A percentile compares a stretch with the other conserved stretches of the same genome.
Evolutionary conservation across 2,797 vertebrate genomes (phyloP).

Genomic region (Merluccius polli): DNA sequence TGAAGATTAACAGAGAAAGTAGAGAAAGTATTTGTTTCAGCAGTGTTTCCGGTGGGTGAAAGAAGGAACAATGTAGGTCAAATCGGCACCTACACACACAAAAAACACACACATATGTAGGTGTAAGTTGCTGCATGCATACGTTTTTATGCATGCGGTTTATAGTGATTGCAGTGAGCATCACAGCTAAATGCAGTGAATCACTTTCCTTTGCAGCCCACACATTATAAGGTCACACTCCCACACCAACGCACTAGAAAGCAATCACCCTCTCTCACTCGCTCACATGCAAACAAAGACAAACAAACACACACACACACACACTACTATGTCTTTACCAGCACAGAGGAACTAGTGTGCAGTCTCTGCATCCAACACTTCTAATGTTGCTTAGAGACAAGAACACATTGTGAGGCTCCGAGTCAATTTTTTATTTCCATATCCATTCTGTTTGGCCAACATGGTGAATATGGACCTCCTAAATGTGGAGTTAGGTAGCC

Average conservation of each 20-base stretch:
- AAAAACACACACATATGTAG: conserved; percentile 8
- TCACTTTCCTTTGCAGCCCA: neutral
- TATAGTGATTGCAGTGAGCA: neutral
- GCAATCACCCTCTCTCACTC: neutral
- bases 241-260: neutral
- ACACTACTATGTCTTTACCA: neutral
- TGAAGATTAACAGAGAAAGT: neutral
- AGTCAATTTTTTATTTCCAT: neutral
- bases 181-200: neutral
- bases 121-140: too few relatives aligned
- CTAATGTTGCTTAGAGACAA: neutral
- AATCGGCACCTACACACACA: conserved; percentile 9
- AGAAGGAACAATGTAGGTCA: neutral
- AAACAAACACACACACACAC: neutral
- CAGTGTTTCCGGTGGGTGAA: neutral
- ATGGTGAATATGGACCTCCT: neutral
- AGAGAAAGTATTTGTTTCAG: neutral
- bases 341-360: neutral
- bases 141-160: neutral
- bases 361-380: neutral
- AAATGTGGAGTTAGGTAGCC: neutral
- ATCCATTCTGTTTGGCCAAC: neutral
- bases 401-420: neutral
- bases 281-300: neutral
- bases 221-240: neutral